Percentiles rank a stretch among this genome's conserved stretches.
Evolutionary conservation across 2,888 invertebrate genomes (phyloP).

Genomic region (Drosophila paranaensis): DNA sequence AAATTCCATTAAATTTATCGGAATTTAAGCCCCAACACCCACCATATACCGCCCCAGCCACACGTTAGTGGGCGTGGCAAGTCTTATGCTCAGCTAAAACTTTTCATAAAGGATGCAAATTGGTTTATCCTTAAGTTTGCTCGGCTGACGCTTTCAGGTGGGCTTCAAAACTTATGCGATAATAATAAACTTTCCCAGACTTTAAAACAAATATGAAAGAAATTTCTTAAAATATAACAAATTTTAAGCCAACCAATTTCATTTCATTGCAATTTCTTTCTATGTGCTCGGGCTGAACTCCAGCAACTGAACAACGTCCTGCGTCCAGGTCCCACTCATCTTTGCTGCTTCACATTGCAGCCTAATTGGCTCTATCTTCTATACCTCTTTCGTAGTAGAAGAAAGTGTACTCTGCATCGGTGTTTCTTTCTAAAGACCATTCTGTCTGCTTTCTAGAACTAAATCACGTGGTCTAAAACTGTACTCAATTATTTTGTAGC

Average conservation of each 20-base stretch:
- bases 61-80: not conserved
- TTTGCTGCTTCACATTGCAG: too few species aligned
- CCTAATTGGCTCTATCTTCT: too few species aligned
- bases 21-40: constrained; percentile 41
- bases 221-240: not conserved
- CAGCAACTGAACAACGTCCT: too few species aligned
- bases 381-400: too few species aligned
- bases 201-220: not conserved
- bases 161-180: not conserved
- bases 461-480: not conserved
- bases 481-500: not conserved
- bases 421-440: too few species aligned
- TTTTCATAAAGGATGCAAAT: constrained; percentile 6
- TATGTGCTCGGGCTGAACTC: too few species aligned
- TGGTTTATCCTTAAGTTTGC: constrained; percentile 12
- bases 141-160: not conserved
- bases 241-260: not conserved
- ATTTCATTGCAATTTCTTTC: too few species aligned
- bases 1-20: constrained; percentile 64
- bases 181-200: not conserved
- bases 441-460: too few species aligned
- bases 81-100: constrained; percentile 1
- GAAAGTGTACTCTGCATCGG: too few species aligned
- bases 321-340: too few species aligned
- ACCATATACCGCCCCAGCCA: not conserved